Evolutionary conservation across 30 jellyfish, hydroid and myxozoan genomes (phyloP), one percentile per base, ranked within the genome.

Genomic region (Chironex yamaguchii): DNA sequence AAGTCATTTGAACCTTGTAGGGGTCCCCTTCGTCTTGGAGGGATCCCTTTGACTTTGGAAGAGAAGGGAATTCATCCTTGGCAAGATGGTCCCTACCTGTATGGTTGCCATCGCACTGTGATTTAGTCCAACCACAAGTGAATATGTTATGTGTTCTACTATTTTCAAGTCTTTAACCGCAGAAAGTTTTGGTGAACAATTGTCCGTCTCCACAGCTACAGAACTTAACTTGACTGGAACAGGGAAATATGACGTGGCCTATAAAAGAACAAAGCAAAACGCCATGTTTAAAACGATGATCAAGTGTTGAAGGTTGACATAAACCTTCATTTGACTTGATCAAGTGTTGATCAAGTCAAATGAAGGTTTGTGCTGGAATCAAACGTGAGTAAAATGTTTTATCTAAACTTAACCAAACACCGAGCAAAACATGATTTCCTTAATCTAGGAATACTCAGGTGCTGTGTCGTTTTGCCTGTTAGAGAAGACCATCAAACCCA

Each of bases 201-300:
- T 72, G 49, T 67, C 89, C 0, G 97, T 89, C 22, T 76, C 89
- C 26, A 95, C 69, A 29, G 65, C 86, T 36, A 95, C 30, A 0
- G 87, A 23, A 17, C 73, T 69, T 29, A 95, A 62, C 64, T 80
- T 89, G 34, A 87, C 86, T 4, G 99, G 98, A 52, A 95, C 97
- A 23, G 99, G 97, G 79, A 95, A 95, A 63, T 95, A 95, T 50
- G 84, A 92, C 1, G 99, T 87, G 13, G 90, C 98, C 99, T 95
- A 81, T 6, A 73, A 79, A 32, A 63, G 24, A 13, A 1, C 17
- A 66, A 52, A 50, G 14, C 30, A 73, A 23, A 6, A 58, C 11
- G 4, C 4, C 28, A 6, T 6, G 11, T 9, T 11, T 11, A 9
- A n/a, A n/a, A n/a, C n/a, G n/a, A n/a, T n/a, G n/a, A n/a, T n/a